A percentile compares a stretch with the other conserved stretches of the same genome.
Evolutionary conservation across 2,888 invertebrate genomes (phyloP).

Genomic region (Macrophya annulata): DNA sequence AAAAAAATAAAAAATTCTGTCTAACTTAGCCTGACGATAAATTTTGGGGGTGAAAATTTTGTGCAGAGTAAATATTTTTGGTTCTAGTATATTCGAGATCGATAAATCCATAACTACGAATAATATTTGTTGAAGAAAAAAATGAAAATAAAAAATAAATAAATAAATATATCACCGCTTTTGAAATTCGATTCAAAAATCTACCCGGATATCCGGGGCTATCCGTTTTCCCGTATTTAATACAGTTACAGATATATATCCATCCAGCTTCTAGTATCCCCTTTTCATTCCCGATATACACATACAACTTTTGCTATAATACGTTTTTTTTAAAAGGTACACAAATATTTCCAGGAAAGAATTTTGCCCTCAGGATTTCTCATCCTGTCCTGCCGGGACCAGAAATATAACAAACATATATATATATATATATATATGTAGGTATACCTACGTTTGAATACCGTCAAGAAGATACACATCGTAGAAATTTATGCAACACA

Average conservation of each 20-base stretch:
- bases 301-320: neutral
- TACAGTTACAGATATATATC: neutral
- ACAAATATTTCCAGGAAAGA: conserved; percentile 15
- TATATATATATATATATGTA: neutral
- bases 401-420: neutral
- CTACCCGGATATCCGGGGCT: neutral
- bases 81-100: neutral
- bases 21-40: neutral
- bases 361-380: conserved; percentile 4
- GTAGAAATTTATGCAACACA: conserved; percentile 1
- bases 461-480: neutral
- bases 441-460: neutral
- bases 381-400: neutral
- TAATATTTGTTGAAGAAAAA: neutral
- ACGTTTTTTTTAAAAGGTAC: neutral
- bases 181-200: conserved; percentile 11
- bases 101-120: neutral
- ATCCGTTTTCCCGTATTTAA: neutral
- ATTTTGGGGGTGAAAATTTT: neutral
- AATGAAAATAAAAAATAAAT: neutral
- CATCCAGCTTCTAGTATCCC: conserved; percentile 5
- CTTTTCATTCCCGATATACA: neutral
- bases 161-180: neutral
- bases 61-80: neutral
- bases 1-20: neutral